Evolutionary conservation across 2,113 vertebrate genomes (phyloP), one percentile per base, ranked within the genome.

Genomic region (Carettochelys insculpta): DNA sequence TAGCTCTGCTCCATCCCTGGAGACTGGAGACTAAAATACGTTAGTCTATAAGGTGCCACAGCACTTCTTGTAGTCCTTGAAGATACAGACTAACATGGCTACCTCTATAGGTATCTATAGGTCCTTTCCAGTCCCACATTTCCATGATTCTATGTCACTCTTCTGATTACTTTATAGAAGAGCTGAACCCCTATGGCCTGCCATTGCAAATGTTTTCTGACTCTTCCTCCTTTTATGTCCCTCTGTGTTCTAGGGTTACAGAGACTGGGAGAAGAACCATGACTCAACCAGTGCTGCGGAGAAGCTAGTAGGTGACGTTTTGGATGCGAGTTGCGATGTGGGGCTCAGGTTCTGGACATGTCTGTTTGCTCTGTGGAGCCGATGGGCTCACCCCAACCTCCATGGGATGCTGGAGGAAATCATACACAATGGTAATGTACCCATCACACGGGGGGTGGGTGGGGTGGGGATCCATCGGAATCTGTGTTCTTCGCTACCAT

Each of bases 311-410:
- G 10, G 29, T 53, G 78, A 94, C 41, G 47, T 92, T 75, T 22
- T 82, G 19, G 13, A 9, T 5, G 3, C 6, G 53, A 76, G 58
- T 5, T 34, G 19, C 51, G 78, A 29, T 1, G 24, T 24, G 5
- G n/a, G 76, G 1, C 13, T 88, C 4, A 85, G 50, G 3, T 53
- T 93, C 8, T 93, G 81, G 68, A 53, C 20, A 29, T 58, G 71
- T 34, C 86, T 93, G 45, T 91, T 17, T 41, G 29, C 43, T 47
- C 82, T 91, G 25, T 75, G 82, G 86, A 86, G 53, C 43, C 12
- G 50, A 7, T 77, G 71, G 53, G 80, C 82, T 27, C 89, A 91
- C 47, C 89, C 92, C 10, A 94, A 91, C 65, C 78, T 94, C 7
- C 52, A 83, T 25, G 85, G 41, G n/a, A 53, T 88, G 38, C 38